These are phyloP conservation scores for Ammodytes dubius DNA, from an alignment of 2,113 vertebrate genomes.

Conservation along the genomic window DNA sequence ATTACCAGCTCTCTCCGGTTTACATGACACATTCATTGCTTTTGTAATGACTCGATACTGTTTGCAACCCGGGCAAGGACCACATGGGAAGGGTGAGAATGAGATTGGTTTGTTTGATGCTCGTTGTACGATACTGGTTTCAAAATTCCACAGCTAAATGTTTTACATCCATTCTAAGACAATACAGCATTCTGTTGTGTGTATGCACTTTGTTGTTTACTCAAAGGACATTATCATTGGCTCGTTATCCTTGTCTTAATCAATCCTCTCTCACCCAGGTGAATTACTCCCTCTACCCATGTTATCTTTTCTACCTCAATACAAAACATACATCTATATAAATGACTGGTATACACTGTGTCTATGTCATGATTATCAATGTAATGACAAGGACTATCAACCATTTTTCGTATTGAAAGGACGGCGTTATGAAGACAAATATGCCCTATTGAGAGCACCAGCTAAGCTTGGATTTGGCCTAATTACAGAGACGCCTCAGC, in stretches of 20 bases:
- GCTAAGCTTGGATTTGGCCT: constrained; percentile 48
- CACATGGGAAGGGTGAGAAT: constrained; percentile 27
- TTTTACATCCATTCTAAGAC: constrained; percentile 26
- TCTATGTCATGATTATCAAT: constrained; percentile 23
- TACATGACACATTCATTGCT: constrained; percentile 55
- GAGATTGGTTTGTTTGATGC: neutral
- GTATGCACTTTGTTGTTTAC: neutral
- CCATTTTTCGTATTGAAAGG: constrained; percentile 28
- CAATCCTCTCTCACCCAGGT: neutral
- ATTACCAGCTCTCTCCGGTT: constrained; percentile 70
- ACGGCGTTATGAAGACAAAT: constrained; percentile 59
- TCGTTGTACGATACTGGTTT: neutral
- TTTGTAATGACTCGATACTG: constrained; percentile 64
- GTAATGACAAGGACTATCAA: constrained; percentile 28
- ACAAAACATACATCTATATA: neutral
- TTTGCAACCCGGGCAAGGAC: constrained; percentile 36
- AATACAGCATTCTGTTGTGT: neutral
- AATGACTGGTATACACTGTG: neutral
- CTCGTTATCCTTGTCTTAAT: constrained; percentile 5
- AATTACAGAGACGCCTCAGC: constrained; percentile 53
- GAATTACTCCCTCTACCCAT: neutral
- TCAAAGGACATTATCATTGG: constrained; percentile 30
- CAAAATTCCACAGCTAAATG: neutral
- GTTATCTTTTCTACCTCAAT: neutral
- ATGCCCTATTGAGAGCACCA: constrained; percentile 37